Evolutionary conservation across 2,888 invertebrate genomes (phyloP).

Genomic region (Sycophila texana): DNA sequence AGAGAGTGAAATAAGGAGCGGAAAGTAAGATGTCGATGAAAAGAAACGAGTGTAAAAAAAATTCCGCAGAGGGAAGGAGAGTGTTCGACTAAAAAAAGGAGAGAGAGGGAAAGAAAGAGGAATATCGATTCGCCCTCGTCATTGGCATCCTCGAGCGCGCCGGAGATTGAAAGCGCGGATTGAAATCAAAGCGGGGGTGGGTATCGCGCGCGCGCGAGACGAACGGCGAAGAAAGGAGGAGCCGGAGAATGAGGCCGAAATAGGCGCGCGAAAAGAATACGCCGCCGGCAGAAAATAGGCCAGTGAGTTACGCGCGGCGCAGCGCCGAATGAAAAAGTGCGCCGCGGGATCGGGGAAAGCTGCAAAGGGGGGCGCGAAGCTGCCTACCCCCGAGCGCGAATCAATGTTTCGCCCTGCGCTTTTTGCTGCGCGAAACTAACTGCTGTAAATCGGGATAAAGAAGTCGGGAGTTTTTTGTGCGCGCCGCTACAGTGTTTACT

Average conservation of each 20-base stretch:
- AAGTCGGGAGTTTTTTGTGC: too few relatives aligned
- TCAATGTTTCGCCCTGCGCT: constrained; percentile 46
- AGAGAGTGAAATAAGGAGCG: too few relatives aligned
- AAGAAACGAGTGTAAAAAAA: background rate
- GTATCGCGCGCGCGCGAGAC: background rate
- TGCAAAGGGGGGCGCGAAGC: constrained; percentile 35
- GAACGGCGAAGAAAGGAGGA: background rate
- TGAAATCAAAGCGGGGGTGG: constrained; percentile 33
- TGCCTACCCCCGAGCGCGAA: constrained; percentile 36
- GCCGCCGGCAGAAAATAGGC: constrained; percentile 35
- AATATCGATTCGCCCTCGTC: constrained; percentile 8
- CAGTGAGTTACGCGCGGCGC: constrained; percentile 29
- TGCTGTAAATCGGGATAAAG: constrained; percentile 23
- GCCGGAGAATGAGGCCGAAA: background rate
- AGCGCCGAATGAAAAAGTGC: constrained; percentile 34
- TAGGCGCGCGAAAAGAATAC: constrained; percentile 10
- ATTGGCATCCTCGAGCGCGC: constrained; percentile 9
- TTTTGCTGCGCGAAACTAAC: constrained; percentile 38
- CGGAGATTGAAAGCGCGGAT: constrained; percentile 21
- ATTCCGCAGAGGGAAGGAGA: background rate
- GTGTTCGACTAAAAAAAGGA: background rate
- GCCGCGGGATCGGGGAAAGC: background rate
- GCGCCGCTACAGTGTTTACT: too few relatives aligned
- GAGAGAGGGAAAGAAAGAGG: background rate
- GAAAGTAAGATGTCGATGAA: too few relatives aligned